These are phyloP conservation scores for Callyntrura sp. DNA, from an alignment of 2,888 invertebrate species.

Conservation along the genomic window DNA sequence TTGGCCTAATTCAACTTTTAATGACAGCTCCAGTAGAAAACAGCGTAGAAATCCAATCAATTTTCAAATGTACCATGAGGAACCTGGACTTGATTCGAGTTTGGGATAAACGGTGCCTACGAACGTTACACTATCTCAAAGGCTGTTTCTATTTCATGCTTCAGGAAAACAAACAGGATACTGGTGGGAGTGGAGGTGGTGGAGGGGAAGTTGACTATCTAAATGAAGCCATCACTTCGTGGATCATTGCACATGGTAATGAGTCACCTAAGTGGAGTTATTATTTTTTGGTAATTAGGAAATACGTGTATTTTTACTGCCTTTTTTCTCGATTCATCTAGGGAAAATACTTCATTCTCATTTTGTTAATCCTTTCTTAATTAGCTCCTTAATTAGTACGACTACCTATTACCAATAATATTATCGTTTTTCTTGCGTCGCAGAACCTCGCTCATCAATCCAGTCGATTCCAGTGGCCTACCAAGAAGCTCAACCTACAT, in stretches of 20 bases:
- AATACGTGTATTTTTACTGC: background rate
- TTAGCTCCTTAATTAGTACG: conserved; percentile 15
- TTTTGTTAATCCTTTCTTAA: background rate
- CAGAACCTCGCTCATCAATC: conserved; percentile 74
- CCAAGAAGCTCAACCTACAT: conserved; percentile 63
- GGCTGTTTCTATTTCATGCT: conserved; percentile 73
- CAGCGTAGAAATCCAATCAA: conserved; percentile 46
- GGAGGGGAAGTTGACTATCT: conserved; percentile 26
- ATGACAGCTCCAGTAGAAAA: conserved; percentile 61
- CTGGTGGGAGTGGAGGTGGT: background rate
- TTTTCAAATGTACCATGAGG: conserved; percentile 58
- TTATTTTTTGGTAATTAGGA: conserved; percentile 63
- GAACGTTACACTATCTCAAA: conserved; percentile 69
- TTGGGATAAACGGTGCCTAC: conserved; percentile 65
- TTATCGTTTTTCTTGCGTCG: background rate
- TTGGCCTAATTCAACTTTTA: conserved; percentile 70
- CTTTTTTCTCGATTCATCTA: background rate
- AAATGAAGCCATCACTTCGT: conserved; percentile 73
- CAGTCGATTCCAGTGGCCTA: conserved; percentile 68
- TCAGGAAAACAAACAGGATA: conserved; percentile 33
- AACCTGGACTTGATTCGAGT: conserved; percentile 46
- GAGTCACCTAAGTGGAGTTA: conserved; percentile 71
- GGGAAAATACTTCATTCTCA: conserved; percentile 27
- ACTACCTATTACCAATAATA: background rate
- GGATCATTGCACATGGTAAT: conserved; percentile 78